A percentile compares a stretch with the other conserved stretches of the same genome.
Evolutionary conservation across 2,797 vertebrate species (phyloP).

Genomic region (Kryptolebias ocellatus): DNA sequence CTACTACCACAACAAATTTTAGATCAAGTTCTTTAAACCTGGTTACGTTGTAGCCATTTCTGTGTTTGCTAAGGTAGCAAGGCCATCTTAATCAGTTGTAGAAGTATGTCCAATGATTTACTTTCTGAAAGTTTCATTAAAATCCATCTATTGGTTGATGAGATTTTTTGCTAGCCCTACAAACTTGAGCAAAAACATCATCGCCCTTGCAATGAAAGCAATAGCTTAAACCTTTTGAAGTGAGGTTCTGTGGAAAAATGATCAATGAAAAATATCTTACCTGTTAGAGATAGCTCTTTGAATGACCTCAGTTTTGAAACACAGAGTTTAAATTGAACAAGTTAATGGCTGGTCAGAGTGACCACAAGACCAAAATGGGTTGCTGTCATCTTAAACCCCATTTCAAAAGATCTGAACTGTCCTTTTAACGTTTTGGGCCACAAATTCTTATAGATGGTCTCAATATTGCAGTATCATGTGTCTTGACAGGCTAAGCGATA

Average conservation of each 20-base stretch:
- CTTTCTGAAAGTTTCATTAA: background rate
- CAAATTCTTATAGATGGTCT: slow-evolving; percentile 10
- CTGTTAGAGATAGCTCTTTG: too few relatives aligned
- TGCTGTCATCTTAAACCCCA: too few relatives aligned
- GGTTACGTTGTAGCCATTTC: background rate
- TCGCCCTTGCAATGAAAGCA: too few relatives aligned
- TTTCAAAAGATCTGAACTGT: too few relatives aligned
- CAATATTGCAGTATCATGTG: slow-evolving; percentile 1
- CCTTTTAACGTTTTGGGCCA: background rate
- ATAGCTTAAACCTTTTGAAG: too few relatives aligned
- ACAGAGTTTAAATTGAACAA: too few relatives aligned
- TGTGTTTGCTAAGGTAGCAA: background rate
- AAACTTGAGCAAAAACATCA: background rate
- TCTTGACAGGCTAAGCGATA: slow-evolving; percentile 26
- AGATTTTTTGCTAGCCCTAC: background rate
- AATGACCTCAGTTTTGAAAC: too few relatives aligned
- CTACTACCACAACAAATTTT: background rate
- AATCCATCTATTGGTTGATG: background rate
- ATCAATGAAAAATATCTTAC: too few relatives aligned
- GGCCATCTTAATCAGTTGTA: background rate
- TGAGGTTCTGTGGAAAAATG: too few relatives aligned
- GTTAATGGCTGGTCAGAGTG: too few relatives aligned
- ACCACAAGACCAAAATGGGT: too few relatives aligned
- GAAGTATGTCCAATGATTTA: background rate
- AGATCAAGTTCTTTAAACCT: background rate